phyloP scores from a whole-genome alignment of 2,113 vertebrate genomes.

The Hippoglossus stenolepis region DNA sequence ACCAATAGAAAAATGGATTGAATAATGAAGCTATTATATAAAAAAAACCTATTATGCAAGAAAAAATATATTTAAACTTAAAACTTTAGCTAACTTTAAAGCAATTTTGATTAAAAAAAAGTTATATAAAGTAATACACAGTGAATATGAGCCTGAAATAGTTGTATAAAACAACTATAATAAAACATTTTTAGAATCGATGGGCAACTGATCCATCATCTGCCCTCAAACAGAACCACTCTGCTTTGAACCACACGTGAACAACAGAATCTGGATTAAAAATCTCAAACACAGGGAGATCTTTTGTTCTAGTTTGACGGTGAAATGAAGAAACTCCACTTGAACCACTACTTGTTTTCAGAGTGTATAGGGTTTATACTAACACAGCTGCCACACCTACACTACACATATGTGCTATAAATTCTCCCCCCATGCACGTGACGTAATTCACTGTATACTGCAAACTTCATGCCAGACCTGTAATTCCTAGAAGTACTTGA shows the following conservation, averaged over 20 bases:
- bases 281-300: neutral
- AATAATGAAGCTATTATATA: neutral
- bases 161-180: no score
- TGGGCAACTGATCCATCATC: no score
- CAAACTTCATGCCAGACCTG: conserved; percentile 8
- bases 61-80: no score
- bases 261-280: neutral
- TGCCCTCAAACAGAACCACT: no score
- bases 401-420: neutral
- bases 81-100: neutral
- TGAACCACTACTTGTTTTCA: no score
- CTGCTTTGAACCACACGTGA: neutral
- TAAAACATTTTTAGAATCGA: no score
- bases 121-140: neutral
- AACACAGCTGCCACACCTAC: neutral
- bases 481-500: conserved; percentile 49
- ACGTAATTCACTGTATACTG: conserved; percentile 37
- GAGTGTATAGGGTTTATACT: neutral
- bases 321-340: neutral
- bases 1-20: neutral
- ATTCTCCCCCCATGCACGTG: neutral
- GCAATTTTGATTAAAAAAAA: neutral
- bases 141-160: neutral
- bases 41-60: neutral
- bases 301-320: neutral